Conservation (phyloP, 2,888 invertebrate species). For the Cryptocephalus moraei region DNA sequence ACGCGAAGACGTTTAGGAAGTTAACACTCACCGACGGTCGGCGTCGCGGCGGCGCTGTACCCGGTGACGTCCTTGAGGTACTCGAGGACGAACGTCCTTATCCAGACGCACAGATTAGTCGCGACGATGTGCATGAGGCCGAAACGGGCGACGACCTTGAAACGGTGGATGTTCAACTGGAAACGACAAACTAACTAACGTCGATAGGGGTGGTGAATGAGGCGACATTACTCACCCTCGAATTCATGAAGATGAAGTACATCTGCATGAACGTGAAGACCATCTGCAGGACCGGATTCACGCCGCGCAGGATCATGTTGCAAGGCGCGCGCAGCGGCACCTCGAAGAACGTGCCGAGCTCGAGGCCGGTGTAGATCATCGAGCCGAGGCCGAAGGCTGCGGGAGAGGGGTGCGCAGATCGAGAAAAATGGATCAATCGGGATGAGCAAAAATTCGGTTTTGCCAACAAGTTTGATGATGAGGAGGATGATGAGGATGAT, state of each 20-base stretch:
- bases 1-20: too few relatives aligned
- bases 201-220: too few relatives aligned
- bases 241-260: constrained; percentile 98
- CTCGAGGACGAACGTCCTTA: constrained; percentile 81
- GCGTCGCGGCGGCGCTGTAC: constrained; percentile 44
- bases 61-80: constrained; percentile 81
- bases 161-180: constrained; percentile 92
- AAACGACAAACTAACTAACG: constrained; percentile 21
- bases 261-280: constrained; percentile 97
- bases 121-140: constrained; percentile 97
- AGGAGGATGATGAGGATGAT: too few relatives aligned
- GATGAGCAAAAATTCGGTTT: too few relatives aligned
- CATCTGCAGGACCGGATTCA: constrained; percentile 90
- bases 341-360: constrained; percentile 92
- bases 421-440: too few relatives aligned
- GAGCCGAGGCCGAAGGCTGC: constrained; percentile 91
- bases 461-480: too few relatives aligned
- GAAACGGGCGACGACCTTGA: constrained; percentile 92
- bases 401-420: too few relatives aligned
- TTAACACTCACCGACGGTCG: constrained; percentile 53
- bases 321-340: constrained; percentile 80
- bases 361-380: constrained; percentile 94
- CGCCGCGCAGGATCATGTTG: constrained; percentile 78
- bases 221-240: constrained; percentile 60
- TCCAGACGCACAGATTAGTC: constrained; percentile 96